Conservation (phyloP, 2,797 vertebrate genomes). For the Crypturellus tataupa region DNA sequence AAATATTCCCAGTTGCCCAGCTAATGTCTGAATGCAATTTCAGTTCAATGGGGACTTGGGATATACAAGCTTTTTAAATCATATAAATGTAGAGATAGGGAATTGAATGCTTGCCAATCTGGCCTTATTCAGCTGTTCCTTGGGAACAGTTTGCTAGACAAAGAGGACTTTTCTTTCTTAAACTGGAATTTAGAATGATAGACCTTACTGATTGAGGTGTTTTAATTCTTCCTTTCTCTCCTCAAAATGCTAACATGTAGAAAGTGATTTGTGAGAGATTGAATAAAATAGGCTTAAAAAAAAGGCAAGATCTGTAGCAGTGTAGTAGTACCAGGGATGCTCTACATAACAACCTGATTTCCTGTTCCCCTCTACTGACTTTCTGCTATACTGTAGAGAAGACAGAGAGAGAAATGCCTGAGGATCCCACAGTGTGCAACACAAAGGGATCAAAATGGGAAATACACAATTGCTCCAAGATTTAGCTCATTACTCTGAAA, state of each 20-base stretch:
- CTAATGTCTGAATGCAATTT: conserved; percentile 39
- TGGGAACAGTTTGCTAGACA: conserved; percentile 57
- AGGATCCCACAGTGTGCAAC: neutral
- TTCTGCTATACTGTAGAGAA: neutral
- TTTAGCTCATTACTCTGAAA: conserved; percentile 48
- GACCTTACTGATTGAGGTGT: neutral
- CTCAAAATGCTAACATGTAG: neutral
- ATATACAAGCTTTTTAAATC: conserved; percentile 52
- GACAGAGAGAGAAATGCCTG: neutral
- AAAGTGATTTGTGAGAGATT: neutral
- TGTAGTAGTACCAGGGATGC: neutral
- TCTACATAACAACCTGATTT: neutral
- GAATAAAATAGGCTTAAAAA: neutral
- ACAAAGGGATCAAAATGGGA: conserved; percentile 43
- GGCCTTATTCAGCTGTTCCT: conserved; percentile 44
- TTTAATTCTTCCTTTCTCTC: neutral
- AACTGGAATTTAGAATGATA: conserved; percentile 32
- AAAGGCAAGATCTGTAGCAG: neutral
- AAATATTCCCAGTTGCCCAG: conserved; percentile 49
- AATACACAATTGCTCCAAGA: conserved; percentile 37
- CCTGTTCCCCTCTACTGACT: neutral
- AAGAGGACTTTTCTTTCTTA: conserved; percentile 42
- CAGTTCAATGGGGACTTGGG: conserved; percentile 44
- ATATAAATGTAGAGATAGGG: conserved; percentile 55
- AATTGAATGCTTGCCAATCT: conserved; percentile 53